phyloP scores from a whole-genome alignment of 2,113 vertebrate genomes.

The Deroptyus accipitrinus region DNA sequence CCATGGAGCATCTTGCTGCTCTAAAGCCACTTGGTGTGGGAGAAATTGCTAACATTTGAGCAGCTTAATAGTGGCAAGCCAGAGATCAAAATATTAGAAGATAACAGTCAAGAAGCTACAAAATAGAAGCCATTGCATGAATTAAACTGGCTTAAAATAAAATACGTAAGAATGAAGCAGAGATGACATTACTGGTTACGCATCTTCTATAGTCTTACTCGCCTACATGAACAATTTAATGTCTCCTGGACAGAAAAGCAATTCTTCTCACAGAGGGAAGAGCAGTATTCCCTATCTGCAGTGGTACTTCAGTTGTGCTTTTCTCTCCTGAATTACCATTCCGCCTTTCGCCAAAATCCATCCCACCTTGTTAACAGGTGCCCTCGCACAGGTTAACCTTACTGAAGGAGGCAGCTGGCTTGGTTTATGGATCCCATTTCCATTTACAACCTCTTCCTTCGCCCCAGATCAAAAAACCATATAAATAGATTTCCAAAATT shows the following conservation, averaged over 20 bases:
- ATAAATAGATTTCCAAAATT: not conserved
- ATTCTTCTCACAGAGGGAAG: not conserved
- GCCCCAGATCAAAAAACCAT: not conserved
- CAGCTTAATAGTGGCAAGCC: not conserved
- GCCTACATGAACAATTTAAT: not conserved
- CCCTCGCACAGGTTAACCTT: not conserved
- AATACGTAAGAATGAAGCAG: not conserved
- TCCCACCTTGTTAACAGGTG: not conserved
- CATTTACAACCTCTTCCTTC: not conserved
- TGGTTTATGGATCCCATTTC: not conserved
- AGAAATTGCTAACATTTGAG: not conserved
- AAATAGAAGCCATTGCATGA: not conserved
- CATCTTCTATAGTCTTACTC: not conserved
- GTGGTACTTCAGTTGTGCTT: not conserved
- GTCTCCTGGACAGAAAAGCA: not conserved
- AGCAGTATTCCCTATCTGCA: not conserved
- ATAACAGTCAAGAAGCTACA: not conserved
- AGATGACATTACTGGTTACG: rapidly evolving
- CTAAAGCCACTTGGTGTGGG: not conserved
- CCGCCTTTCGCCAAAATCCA: rapidly evolving
- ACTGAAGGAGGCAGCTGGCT: not conserved
- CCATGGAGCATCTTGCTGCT: not conserved
- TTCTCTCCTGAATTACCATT: not conserved
- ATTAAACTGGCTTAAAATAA: not conserved
- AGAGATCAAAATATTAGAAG: not conserved